Evolutionary conservation across 2,113 vertebrate species (phyloP), one percentile per base, ranked within the genome.

Genomic region (Reinhardtius hippoglossoides): DNA sequence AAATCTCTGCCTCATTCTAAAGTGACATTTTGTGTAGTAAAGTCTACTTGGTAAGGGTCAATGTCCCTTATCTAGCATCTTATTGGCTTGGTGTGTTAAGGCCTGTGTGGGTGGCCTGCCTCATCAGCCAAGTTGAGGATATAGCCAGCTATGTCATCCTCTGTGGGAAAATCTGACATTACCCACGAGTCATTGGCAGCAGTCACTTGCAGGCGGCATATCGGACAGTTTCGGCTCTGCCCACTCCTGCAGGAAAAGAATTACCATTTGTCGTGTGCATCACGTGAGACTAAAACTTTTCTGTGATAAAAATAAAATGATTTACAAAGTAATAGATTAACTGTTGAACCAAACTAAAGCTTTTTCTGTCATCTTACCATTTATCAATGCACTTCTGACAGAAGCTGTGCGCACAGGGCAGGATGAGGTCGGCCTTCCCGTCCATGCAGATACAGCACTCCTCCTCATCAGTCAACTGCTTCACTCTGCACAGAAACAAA

Each of bases 381-480:
- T 97, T 99, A 86, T 99, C 98, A 64, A 99, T 99, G 89, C 98
- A 99, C 73, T 98, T 99, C 95, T 99, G 98, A 92, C 98, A 99
- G 93, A 99, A 99, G 89, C 95, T 99, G 94, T 99, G 98, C 15
- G 97, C 93, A 62, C 98, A 99, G 0, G 98, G 98, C 80, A 99
- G 93, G 85, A 99, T 99, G 52, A 99, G 94, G 91, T 99, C 98
- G 24, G 95, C 95, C 68, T 96, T 97, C 0, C 96, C 96, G 24
- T 99, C 98, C 98, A 99, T 99, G 78, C 98, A 99, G 92, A 99
- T 99, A 44, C 98, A 99, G 59, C 98, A 99, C 75, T 99, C 98
- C 79, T 99, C 98, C 74, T 99, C 96, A 63, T 99, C 98, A 0
- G 97, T 98, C 91, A 99, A 87, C 93, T 98, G 96, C 84, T 98